Evolutionary conservation across 2,888 invertebrate genomes (phyloP), one percentile per base, ranked within the genome.

Genomic region (Ommatoiulus sabulosus): DNA sequence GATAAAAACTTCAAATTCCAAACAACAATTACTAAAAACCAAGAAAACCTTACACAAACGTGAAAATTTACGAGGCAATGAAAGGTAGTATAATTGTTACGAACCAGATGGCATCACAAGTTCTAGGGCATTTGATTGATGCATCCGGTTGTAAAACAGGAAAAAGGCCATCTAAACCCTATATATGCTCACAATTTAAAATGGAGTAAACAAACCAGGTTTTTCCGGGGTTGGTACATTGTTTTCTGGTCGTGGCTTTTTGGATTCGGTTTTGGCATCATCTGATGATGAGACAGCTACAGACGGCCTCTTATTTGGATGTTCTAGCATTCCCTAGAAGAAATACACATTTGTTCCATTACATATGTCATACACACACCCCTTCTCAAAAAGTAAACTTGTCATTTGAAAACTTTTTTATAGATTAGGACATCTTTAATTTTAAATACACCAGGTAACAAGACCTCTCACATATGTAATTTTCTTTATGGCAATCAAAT

Each of bases 121-220:
- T 35, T 35, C 35, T 35, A 35, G 35, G 35, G 35, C 35, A 35
- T 35, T 35, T 35, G 3, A 52, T 52, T 8, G 12, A 52, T 52
- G 15, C 8, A 52, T 52, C 52, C 12, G 15, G 15, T 35, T 35
- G 35, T 52, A 52, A 52, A 52, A 52, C 52, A 52, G 52, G 52
- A 12, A 20, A 63, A 3, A 63, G 17, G 17, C 63, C n/a, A n/a
- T n/a, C n/a, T 20, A 17, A 63, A n/a, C 20, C 20, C 20, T 72
- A 72, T 24, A 24, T 24, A 24, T 72, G 72, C 72, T 63, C 52
- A 63, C 63, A 63, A 72, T 72, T 72, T 72, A 72, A 72, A 72
- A 72, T 24, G 72, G 72, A 72, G 72, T 72, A 46, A 85, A 85
- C 85, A 85, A 85, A 85, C 85, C 85, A 85, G 85, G n/a, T 85